Base-by-base conservation (phyloP, 37 sponge, comb jelly and placozoan genomes). In the Aphrocallistes beatrix region DNA sequence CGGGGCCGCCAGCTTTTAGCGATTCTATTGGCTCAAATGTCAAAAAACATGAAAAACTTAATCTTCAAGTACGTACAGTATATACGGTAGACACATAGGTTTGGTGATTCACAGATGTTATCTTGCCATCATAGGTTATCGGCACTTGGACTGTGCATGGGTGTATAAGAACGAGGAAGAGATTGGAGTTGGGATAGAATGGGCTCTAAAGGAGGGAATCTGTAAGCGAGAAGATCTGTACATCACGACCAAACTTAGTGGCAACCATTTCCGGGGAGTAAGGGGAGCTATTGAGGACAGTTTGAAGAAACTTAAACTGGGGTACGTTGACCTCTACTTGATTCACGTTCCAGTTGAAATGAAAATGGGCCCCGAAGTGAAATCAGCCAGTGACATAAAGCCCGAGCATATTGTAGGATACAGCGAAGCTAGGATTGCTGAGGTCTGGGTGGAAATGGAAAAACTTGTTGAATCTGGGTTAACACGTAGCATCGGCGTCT, bases 131-230 rank as follows among this genome's bases (percentile, higher is more conserved):
- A n/a, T n/a, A 36, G 95, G 95, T 39, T 94, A 94, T 40, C 50
- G 90, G 13, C 93, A 88, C 87, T 88, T 94, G 82, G 95, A 94
- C 90, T 91, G 93, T 91, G 93, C 95, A n/a, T 89, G 89, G 83
- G 89, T 91, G 39, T 94, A 94, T 39, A 88, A 85, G 37, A 94
- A 94, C 81, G 95, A 94, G 47, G 89, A 37, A 0, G 95, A 94
- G 82, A 40, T 98, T 38, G 99, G 99, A 0, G 85, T 50, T 51
- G 93, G 94, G 13, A 69, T 98, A 0, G 82, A 92, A 51, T 91
- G 89, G 84, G 85, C 90, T 82, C 89, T 98, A 86, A 88, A 86
- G 38, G 95, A 90, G 39, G 93, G 90, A 1, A 84, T 92, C 37
- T 89, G 87, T 37, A 92, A 92, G 89, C 82, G 95, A 85, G 93